phyloP scores from a whole-genome alignment of 2,888 invertebrate species.

The Drosophila mimica region DNA sequence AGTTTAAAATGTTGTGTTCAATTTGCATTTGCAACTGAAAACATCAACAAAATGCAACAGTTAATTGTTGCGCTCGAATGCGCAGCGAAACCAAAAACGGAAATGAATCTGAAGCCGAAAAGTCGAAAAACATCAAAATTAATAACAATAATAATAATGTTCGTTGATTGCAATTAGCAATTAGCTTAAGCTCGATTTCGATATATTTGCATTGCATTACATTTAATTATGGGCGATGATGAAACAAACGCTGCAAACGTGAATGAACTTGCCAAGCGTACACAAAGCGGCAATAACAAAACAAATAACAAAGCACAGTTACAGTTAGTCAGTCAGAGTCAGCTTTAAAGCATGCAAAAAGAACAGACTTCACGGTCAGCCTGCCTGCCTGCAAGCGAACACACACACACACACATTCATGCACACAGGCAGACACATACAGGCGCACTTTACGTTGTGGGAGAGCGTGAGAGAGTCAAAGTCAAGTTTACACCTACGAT shows the following conservation, averaged over 20 bases:
- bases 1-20: constrained; percentile 48
- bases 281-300: constrained; percentile 39
- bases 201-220: constrained; percentile 65
- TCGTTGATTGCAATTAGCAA: constrained; percentile 62
- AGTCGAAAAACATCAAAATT: constrained; percentile 50
- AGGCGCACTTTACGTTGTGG: constrained; percentile 36
- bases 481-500: constrained; percentile 56
- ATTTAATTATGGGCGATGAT: constrained; percentile 60
- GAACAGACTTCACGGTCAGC: constrained; percentile 66
- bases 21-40: constrained; percentile 63
- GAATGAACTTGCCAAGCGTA: constrained; percentile 70
- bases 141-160: constrained; percentile 21
- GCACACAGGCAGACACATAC: constrained; percentile 4
- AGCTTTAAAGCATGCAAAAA: constrained; percentile 56
- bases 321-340: constrained; percentile 33
- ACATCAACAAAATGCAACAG: constrained; percentile 44
- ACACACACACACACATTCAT: constrained; percentile 4
- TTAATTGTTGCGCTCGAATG: constrained; percentile 78
- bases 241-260: constrained; percentile 62
- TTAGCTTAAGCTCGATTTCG: constrained; percentile 69
- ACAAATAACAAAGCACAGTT: constrained; percentile 45
- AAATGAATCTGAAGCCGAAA: constrained; percentile 53
- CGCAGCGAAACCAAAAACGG: constrained; percentile 63
- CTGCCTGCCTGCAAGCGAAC: constrained; percentile 32
- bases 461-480: constrained; percentile 57